Evolutionary conservation across 2,113 vertebrate species (phyloP), one percentile per base, ranked within the genome.

Genomic region (Calonectris borealis): DNA sequence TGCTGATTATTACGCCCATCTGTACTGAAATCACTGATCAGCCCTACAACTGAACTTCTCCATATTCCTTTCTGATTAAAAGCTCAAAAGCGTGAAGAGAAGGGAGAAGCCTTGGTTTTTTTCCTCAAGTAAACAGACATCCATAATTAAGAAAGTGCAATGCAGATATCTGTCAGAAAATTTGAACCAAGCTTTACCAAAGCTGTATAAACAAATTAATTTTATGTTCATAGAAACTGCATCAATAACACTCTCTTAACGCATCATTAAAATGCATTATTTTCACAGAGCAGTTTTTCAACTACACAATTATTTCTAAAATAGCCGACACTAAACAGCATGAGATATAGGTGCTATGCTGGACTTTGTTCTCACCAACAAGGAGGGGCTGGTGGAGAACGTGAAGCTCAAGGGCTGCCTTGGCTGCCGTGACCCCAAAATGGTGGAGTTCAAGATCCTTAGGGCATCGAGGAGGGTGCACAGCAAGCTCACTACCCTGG

Each of bases 1-100:
- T 21, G 32, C 21, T 3, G 0, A 29, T 40, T 26, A n/a, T 36
- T 32, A 16, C 1, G 2, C 27, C 8, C 16, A 55, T 8, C 54
- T 68, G 42, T 11, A 76, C 25, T 7, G 16, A 90, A 76, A 66
- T 57, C 51, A 71, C 26, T 12, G 5, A 60, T 54, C 31, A 81
- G 31, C 19, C 68, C 44, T 48, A 48, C 51, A 61, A 44, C 16
- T 69, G 16, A 82, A 77, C 7, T 57, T 40, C 26, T 61, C 18
- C 76, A 51, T 36, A 42, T 7, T 52, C 19, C 44, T 48, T 58
- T 31, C 10, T 44, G 22, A 92, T 46, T 61, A 62, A 91, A 69
- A 81, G 34, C 38, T 78, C 31, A n/a, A 52, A 84, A 62, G 19
- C 11, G 0, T 15, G n/a, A 34, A 16, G 3, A 27, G 17, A 61